Evolutionary conservation across 2,797 vertebrate genomes (phyloP).

Genomic region (Catamblyrhynchus diadema): DNA sequence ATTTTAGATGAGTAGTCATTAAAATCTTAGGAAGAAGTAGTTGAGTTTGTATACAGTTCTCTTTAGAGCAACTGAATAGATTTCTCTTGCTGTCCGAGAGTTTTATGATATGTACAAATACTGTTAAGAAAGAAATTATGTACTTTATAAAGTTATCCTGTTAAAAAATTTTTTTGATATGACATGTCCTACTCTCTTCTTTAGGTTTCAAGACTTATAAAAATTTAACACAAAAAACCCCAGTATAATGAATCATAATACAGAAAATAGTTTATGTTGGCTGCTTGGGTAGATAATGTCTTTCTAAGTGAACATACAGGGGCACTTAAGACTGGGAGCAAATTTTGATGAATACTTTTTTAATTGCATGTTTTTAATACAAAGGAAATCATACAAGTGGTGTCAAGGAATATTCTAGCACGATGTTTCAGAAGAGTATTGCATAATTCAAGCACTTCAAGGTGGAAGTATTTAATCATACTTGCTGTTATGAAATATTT

Average conservation of each 20-base stretch:
- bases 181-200: background rate
- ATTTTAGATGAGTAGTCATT: background rate
- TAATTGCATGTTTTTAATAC: background rate
- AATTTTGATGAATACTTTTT: background rate
- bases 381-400: background rate
- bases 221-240: background rate
- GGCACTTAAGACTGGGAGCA: background rate
- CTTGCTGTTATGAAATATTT: constrained; percentile 12
- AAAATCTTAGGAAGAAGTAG: background rate
- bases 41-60: background rate
- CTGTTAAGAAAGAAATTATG: background rate
- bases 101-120: background rate
- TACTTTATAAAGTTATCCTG: background rate
- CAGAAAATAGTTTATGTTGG: background rate
- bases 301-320: background rate
- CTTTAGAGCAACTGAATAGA: background rate
- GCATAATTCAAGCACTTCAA: background rate
- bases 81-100: background rate
- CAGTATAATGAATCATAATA: background rate
- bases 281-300: background rate
- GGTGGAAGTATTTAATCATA: constrained; percentile 7
- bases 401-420: background rate
- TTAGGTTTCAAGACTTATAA: background rate
- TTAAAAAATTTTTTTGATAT: background rate
- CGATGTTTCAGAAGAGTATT: background rate